Percentiles rank a stretch among this genome's conserved stretches.
phyloP scores from a whole-genome alignment of 2,797 vertebrate genomes.

The Amazona ochrocephala region DNA sequence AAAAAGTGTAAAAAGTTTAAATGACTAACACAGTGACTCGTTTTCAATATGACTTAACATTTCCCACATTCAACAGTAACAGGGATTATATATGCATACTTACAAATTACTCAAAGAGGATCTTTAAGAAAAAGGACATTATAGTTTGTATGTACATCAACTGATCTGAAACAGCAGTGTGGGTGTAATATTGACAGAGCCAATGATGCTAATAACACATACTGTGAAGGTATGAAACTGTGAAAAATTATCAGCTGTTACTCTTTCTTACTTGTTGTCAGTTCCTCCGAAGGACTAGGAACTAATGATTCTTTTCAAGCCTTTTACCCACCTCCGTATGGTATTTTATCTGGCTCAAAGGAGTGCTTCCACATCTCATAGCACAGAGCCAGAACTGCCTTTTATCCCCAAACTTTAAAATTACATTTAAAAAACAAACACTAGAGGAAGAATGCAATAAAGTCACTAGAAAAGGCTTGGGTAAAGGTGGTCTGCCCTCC shows the following conservation, averaged over 20 bases:
- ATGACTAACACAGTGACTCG: constrained; percentile 62
- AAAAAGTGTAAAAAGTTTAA: constrained; percentile 59
- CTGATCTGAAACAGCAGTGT: constrained; percentile 19
- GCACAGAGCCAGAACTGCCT: background rate
- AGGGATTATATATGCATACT: constrained; percentile 14
- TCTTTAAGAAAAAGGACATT: constrained; percentile 40
- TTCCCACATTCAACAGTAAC: constrained; percentile 21
- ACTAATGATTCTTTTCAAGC: constrained; percentile 14
- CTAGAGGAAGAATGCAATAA: background rate
- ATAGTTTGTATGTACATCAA: constrained; percentile 26
- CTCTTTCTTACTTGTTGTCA: background rate
- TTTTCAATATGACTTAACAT: constrained; percentile 28
- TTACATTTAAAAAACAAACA: background rate
- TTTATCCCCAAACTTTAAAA: background rate
- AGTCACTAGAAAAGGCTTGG: background rate
- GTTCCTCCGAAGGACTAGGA: constrained; percentile 3
- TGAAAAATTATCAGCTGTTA: constrained; percentile 51
- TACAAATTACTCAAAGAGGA: constrained; percentile 24
- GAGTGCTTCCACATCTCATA: background rate
- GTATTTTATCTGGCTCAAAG: constrained; percentile 25
- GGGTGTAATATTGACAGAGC: constrained; percentile 54
- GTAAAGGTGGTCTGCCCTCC: background rate
- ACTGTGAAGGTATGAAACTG: constrained; percentile 41
- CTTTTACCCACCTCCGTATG: background rate
- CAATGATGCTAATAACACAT: constrained; percentile 25